phyloP scores from a whole-genome alignment of 92 coral and sea anemone genomes.

The Desmophyllum pertusum region DNA sequence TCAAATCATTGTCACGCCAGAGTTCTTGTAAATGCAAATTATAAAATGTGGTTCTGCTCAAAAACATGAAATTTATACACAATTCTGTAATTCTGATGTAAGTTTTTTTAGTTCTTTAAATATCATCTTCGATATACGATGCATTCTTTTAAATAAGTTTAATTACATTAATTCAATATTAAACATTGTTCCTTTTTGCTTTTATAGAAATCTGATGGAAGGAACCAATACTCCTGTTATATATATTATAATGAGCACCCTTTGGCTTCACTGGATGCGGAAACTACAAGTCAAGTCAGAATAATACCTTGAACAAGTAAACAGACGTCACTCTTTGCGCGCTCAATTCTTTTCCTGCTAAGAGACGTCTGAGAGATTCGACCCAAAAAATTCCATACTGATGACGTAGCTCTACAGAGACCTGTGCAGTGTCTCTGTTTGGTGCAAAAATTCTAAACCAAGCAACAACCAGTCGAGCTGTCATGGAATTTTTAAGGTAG shows the following conservation, averaged over 20 bases:
- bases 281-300: neutral
- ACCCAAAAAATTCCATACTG: too few relatives aligned
- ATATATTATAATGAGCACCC: neutral
- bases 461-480: too few relatives aligned
- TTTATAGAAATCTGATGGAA: neutral
- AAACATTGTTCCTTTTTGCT: neutral
- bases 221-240: neutral
- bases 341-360: too few relatives aligned
- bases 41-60: neutral
- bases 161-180: neutral
- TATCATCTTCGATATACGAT: conserved; percentile 1
- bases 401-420: too few relatives aligned
- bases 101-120: conserved; percentile 3
- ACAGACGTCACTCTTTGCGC: too few relatives aligned
- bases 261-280: neutral
- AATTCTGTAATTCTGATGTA: neutral
- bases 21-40: neutral
- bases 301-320: too few relatives aligned
- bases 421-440: too few relatives aligned
- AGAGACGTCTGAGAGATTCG: too few relatives aligned
- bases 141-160: conserved; percentile 33
- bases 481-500: neutral
- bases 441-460: too few relatives aligned
- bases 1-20: neutral
- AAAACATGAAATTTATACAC: conserved; percentile 3